Conservation (phyloP, 2,888 invertebrate species). For the Zygogramma bicolorata region DNA sequence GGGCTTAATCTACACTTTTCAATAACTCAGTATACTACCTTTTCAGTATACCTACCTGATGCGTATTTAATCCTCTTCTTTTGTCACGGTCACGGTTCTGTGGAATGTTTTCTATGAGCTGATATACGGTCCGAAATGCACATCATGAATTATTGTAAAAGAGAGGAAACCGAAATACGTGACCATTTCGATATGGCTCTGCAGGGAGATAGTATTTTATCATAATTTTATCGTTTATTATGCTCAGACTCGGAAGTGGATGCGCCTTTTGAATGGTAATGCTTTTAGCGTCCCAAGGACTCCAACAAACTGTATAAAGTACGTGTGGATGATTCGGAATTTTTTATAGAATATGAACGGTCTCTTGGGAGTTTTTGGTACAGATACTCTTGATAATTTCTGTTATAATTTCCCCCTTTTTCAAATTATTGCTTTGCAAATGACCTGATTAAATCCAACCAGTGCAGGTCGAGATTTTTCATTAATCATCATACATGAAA, state of each 20-base stretch:
- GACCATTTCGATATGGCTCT: background rate
- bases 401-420: too few species aligned
- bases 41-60: background rate
- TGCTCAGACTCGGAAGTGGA: background rate
- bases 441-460: too few species aligned
- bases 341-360: too few species aligned
- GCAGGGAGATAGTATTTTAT: background rate
- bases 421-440: too few species aligned
- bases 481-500: too few species aligned
- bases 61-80: background rate
- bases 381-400: too few species aligned
- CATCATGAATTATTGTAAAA: background rate
- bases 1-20: too few species aligned
- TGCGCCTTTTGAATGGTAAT: background rate
- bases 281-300: background rate
- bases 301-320: too few species aligned
- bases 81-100: background rate
- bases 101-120: background rate
- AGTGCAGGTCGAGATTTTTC: too few species aligned
- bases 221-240: background rate
- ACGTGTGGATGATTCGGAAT: too few species aligned
- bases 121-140: background rate
- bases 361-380: too few species aligned
- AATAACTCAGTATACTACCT: too few species aligned
- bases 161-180: background rate